These are phyloP conservation scores for Drosophila longiperda DNA, from an alignment of 2,888 invertebrate genomes.

Conservation along the genomic window DNA sequence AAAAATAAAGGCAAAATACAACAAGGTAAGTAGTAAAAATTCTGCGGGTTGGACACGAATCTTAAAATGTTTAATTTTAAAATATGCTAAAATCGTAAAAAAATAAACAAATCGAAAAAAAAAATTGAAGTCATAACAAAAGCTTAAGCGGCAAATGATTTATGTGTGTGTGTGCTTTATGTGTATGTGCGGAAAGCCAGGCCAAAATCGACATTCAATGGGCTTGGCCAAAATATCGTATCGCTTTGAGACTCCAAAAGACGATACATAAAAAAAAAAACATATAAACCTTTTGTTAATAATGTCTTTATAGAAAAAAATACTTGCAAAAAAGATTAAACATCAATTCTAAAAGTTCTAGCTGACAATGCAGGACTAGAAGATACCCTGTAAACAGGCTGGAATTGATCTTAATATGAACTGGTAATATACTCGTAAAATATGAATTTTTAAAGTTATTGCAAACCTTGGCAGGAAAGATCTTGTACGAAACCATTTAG, in stretches of 20 bases:
- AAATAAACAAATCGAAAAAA: constrained; percentile 16
- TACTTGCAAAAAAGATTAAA: constrained; percentile 41
- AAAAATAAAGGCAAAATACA: constrained; percentile 36
- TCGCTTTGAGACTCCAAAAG: constrained; percentile 11
- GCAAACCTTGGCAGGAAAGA: neutral
- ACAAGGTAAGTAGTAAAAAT: constrained; percentile 63
- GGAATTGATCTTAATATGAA: neutral
- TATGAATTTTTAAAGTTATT: neutral
- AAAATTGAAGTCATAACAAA: constrained; percentile 45
- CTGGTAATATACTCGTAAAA: neutral
- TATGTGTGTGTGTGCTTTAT: constrained; percentile 42
- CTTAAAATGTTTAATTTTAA: constrained; percentile 61
- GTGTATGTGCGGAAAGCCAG: constrained; percentile 16
- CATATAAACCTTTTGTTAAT: constrained; percentile 51
- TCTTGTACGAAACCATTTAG: neutral
- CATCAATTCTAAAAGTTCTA: constrained; percentile 4
- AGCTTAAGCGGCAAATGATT: constrained; percentile 62
- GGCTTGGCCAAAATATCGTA: constrained; percentile 30
- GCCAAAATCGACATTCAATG: constrained; percentile 13
- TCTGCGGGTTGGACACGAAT: constrained; percentile 74
- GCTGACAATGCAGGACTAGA: neutral
- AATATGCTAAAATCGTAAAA: constrained; percentile 73
- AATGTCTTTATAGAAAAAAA: constrained; percentile 74
- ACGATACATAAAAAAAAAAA: constrained; percentile 21
- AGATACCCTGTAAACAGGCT: neutral